Conservation (phyloP, 1,140 invertebrate species). For the Sycobia sp. region DNA sequence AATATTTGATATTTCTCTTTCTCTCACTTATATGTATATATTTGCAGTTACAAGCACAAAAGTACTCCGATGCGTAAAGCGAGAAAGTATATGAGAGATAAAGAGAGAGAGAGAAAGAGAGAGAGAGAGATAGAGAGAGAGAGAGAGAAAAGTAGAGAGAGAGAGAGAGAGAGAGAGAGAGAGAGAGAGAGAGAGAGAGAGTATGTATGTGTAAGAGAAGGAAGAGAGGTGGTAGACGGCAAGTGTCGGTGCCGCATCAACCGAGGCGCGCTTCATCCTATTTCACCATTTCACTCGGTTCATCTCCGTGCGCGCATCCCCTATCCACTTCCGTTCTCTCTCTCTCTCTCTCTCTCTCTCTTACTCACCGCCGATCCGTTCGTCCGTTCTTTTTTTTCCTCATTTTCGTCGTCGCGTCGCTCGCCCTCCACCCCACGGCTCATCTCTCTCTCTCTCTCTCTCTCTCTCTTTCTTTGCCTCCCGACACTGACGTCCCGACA, state of each 20-base stretch:
- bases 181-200: background rate
- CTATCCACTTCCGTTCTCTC: no score
- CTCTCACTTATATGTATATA: no score
- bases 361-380: slow-evolving; percentile 23
- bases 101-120: no score
- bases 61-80: background rate
- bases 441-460: slow-evolving; percentile 4
- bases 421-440: slow-evolving; percentile 25
- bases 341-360: no score
- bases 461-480: no score
- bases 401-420: no score
- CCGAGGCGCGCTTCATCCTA: slow-evolving; percentile 16
- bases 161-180: background rate
- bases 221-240: no score
- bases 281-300: slow-evolving; percentile 29
- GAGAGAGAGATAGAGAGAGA: no score
- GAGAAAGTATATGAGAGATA: no score
- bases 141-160: no score
- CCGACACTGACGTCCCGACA: slow-evolving; percentile 6
- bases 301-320: background rate
- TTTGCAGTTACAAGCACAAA: slow-evolving; percentile 30
- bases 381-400: slow-evolving; percentile 7
- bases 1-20: no score
- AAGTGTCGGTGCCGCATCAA: background rate
- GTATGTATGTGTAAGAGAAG: background rate